Base-by-base conservation (phyloP, 1,140 invertebrate species). In the Pentalonia nigronervosa region DNA sequence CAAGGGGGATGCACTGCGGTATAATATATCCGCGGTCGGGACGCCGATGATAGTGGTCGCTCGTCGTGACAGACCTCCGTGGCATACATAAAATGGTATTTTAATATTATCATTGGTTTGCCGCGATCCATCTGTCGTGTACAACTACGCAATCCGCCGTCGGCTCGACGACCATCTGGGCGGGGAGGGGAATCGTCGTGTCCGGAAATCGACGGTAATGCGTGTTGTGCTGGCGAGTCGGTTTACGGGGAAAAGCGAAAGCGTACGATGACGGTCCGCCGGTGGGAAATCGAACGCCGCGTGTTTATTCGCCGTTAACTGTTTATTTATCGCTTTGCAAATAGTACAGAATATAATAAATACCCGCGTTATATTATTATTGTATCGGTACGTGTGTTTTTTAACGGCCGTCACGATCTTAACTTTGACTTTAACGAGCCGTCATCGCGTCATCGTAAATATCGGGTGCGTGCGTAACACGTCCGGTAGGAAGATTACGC, bases 11-110 rank as follows among this genome's bases (percentile, higher is more conserved):
- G 23, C 30, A 47, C 14, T 25, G n/a, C 14, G 17, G 14, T 34
- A 76, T 41, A 41, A 41, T n/a, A 91, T n/a, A 91, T 91, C 90
- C 90, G 90, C 90, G 90, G 90, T 34, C 90, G 30, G 25, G 90
- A 84, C 83, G 83, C 20, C 36, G 34, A 25, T 8, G 83, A 45
- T 25, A 21, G n/a, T n/a, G 20, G 50, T n/a, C 60, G 60, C 30
- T 76, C 30, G 30, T 67, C 60, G 60, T 67, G 30, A 76, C n/a
- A n/a, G 60, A n/a, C 60, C 7, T 53, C 9, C 11, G 11, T 7
- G 1, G 14, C 4, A 6, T 0, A n/a, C 30, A 30, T n/a, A 30
- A 76, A 53, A 53, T 23, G 6, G 50, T 20, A 76, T 76, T 17
- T 0, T 34, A 76, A 76, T n/a, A 76, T 76, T 34, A 34, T 76